These are phyloP conservation scores for Hippolais icterina DNA, from an alignment of 2,113 vertebrate species.

Conservation along the genomic window DNA sequence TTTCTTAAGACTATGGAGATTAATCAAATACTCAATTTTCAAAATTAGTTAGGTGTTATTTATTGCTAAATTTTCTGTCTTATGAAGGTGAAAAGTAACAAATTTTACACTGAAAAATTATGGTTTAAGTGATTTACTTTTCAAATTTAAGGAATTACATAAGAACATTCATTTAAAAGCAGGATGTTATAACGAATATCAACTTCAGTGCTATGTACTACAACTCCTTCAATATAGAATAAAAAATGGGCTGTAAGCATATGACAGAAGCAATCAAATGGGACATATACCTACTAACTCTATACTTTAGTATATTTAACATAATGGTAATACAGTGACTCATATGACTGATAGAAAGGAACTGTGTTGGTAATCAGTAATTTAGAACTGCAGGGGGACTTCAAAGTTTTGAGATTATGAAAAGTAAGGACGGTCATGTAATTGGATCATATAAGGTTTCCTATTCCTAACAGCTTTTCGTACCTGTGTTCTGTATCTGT, in stretches of 20 bases:
- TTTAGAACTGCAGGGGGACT: not conserved
- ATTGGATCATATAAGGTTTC: not conserved
- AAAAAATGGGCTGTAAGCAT: not conserved
- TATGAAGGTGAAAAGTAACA: not conserved
- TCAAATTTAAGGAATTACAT: not conserved
- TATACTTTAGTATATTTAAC: not conserved
- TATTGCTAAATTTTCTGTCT: not conserved
- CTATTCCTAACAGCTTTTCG: not conserved
- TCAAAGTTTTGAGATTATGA: not conserved
- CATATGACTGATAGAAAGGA: not conserved
- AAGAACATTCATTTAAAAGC: not conserved
- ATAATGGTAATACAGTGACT: not conserved
- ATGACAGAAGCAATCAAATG: not conserved
- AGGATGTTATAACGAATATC: not conserved
- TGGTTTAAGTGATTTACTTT: not conserved
- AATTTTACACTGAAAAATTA: not conserved
- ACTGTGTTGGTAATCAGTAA: not conserved
- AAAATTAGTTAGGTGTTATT: not conserved
- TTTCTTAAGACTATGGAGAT: not conserved
- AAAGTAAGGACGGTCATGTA: not conserved
- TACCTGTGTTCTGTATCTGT: not conserved
- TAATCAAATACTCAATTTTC: not conserved
- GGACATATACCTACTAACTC: not conserved
- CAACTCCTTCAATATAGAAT: not conserved
- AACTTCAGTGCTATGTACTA: not conserved